Evolutionary conservation across 1,140 invertebrate genomes (phyloP).

Genomic region (Drosophila grimshawi): DNA sequence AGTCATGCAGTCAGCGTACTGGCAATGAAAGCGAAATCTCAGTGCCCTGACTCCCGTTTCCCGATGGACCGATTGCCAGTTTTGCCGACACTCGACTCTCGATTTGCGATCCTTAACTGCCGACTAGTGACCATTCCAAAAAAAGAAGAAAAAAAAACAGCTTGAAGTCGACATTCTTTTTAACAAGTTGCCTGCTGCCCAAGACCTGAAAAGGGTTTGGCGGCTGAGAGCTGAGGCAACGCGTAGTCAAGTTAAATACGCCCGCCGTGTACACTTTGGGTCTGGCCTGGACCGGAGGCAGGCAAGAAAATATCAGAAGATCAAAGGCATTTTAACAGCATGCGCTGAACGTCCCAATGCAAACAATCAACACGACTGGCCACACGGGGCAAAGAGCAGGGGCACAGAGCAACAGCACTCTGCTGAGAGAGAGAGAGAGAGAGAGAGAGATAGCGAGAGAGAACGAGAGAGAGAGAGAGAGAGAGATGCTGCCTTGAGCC

Average conservation of each 20-base stretch:
- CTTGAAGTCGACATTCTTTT: constrained; percentile 78
- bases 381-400: constrained; percentile 43
- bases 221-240: constrained; percentile 32
- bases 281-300: constrained; percentile 16
- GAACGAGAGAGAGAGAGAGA: constrained; percentile 6
- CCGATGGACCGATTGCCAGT: constrained; percentile 1
- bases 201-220: constrained; percentile 59
- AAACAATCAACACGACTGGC: constrained; percentile 78
- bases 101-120: constrained; percentile 34
- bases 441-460: background rate
- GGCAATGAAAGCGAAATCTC: constrained; percentile 77
- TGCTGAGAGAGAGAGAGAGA: background rate
- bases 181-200: constrained; percentile 72
- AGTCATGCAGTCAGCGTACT: constrained; percentile 50
- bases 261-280: constrained; percentile 68
- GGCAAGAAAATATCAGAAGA: constrained; percentile 78
- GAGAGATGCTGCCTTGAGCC: constrained; percentile 34
- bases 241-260: constrained; percentile 74
- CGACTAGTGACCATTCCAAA: constrained; percentile 34
- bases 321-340: constrained; percentile 82
- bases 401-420: constrained; percentile 5
- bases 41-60: constrained; percentile 11
- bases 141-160: constrained; percentile 52
- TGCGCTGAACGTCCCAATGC: constrained; percentile 69
- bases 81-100: constrained; percentile 29